Percentiles rank a stretch among this genome's conserved stretches.
phyloP scores from a whole-genome alignment of 2,888 invertebrate species.

The Nymphalis polychloros region DNA sequence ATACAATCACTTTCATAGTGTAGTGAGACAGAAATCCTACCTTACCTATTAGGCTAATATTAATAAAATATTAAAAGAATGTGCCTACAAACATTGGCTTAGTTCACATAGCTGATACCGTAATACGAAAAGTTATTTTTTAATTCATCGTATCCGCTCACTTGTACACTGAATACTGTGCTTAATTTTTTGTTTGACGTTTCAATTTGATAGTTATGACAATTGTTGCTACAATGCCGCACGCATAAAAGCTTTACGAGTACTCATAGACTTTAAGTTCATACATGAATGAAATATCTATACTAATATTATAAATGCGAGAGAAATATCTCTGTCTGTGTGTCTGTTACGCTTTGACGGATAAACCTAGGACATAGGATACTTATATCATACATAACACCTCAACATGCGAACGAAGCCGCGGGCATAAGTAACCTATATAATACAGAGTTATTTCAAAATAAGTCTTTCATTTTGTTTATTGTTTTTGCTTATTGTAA shows the following conservation, averaged over 20 bases:
- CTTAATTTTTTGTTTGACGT: neutral
- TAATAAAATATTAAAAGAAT: no score
- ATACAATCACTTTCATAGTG: no score
- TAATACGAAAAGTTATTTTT: no score
- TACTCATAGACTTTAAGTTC: neutral
- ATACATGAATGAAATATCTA: neutral
- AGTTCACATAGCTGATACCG: no score
- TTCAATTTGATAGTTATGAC: slow-evolving; percentile 7
- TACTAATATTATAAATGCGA: neutral
- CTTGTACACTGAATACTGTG: neutral
- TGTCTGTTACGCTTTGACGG: no score
- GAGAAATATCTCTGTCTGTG: neutral
- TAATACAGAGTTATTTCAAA: neutral
- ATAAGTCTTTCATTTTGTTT: neutral
- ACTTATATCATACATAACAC: no score
- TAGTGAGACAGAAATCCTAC: no score
- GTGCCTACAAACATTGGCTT: no score
- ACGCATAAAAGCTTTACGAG: slow-evolving; percentile 2
- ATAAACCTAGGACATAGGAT: no score
- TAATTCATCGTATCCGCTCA: neutral
- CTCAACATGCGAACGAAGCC: no score
- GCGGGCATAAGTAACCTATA: neutral
- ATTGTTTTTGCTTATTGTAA: no score
- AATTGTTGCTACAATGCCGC: neutral
- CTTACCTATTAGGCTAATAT: no score